Percentiles rank a stretch among this genome's conserved stretches.
Conservation (phyloP, 2,113 vertebrate genomes). For the Ailurus styani region DNA sequence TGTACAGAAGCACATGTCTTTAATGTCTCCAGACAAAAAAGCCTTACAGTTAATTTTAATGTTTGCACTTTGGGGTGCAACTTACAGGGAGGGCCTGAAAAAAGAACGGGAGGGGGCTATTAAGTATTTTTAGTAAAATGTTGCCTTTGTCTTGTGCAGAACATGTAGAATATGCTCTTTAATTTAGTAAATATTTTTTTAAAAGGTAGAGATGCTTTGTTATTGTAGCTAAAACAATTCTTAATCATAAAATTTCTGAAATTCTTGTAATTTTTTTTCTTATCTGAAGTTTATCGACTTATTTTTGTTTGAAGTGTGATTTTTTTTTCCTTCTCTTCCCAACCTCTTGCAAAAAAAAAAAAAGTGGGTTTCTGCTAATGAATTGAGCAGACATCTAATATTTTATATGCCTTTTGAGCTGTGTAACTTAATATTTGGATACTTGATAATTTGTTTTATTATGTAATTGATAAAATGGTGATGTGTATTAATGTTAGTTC, state of each 20-base stretch:
- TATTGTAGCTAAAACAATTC: slow-evolving; percentile 84
- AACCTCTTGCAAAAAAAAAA: slow-evolving; percentile 53
- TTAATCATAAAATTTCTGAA: slow-evolving; percentile 87
- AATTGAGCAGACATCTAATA: slow-evolving; percentile 92
- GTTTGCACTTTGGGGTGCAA: slow-evolving; percentile 82
- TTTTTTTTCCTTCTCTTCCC: slow-evolving; percentile 59
- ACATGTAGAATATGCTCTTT: slow-evolving; percentile 89
- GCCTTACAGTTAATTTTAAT: slow-evolving; percentile 93
- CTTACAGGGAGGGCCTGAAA: slow-evolving; percentile 80
- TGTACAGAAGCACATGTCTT: slow-evolving; percentile 87
- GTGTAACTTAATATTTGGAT: slow-evolving; percentile 98
- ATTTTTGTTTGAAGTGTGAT: slow-evolving; percentile 92
- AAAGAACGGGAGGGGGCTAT: slow-evolving; percentile 83
- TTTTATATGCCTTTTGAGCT: slow-evolving; percentile 99
- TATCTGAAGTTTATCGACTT: slow-evolving; percentile 91
- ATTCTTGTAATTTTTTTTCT: slow-evolving; percentile 85
- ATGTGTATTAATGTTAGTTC: slow-evolving; percentile 97
- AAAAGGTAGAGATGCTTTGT: slow-evolving; percentile 88
- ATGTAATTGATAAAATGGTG: slow-evolving; percentile 94
- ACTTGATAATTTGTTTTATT: slow-evolving; percentile 97
- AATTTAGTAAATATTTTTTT: slow-evolving; percentile 89
- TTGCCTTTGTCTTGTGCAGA: slow-evolving; percentile 95
- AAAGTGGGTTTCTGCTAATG: slow-evolving; percentile 85
- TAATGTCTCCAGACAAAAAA: slow-evolving; percentile 89
- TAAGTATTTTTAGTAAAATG: slow-evolving; percentile 90